phyloP scores from a whole-genome alignment of 2,888 invertebrate species.

The Volucella inanis region DNA sequence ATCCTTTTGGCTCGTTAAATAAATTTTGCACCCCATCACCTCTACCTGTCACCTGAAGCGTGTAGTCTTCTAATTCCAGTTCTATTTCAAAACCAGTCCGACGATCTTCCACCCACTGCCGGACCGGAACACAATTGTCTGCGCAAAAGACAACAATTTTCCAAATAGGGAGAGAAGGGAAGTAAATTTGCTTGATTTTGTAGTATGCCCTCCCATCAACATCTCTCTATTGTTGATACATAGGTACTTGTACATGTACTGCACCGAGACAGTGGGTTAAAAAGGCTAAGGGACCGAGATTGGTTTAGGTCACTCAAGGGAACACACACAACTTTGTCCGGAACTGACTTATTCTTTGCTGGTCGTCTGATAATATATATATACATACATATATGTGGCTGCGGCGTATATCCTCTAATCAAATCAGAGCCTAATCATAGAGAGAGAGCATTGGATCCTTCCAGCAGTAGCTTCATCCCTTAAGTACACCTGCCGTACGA shows the following conservation, averaged over 20 bases:
- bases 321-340: conserved; percentile 67
- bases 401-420: conserved; percentile 66
- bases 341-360: conserved; percentile 61
- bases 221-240: conserved; percentile 8
- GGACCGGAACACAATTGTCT: conserved; percentile 7
- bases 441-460: conserved; percentile 50
- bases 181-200: conserved; percentile 72
- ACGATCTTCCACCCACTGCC: conserved; percentile 13
- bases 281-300: conserved; percentile 39
- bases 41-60: conserved; percentile 71
- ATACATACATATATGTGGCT: conserved; percentile 24
- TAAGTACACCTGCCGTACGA: conserved; percentile 45
- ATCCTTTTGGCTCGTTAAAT: conserved; percentile 75
- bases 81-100: conserved; percentile 41
- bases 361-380: not conserved
- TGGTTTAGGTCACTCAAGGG: conserved; percentile 72
- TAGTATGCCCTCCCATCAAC: conserved; percentile 40
- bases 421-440: conserved; percentile 73
- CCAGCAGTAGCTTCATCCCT: conserved; percentile 51
- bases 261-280: not conserved
- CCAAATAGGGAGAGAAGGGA: conserved; percentile 45
- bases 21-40: conserved; percentile 74
- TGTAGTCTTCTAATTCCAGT: conserved; percentile 70
- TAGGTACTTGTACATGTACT: not conserved
- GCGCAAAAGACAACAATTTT: conserved; percentile 60